phyloP scores from a whole-genome alignment of 2,888 invertebrate genomes.

The Prenolepis imparis region DNA sequence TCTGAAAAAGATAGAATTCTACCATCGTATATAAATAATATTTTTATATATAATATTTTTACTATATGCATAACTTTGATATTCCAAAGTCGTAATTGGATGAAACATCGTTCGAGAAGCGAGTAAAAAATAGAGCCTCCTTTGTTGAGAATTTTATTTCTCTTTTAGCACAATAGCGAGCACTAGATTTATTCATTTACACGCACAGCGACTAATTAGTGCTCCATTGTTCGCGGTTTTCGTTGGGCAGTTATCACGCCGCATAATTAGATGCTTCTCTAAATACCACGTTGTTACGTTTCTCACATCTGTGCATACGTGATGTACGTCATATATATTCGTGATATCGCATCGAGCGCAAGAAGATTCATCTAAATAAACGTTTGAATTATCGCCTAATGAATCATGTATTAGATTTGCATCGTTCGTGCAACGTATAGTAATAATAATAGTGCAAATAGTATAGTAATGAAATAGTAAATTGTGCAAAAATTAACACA shows the following conservation, averaged over 20 bases:
- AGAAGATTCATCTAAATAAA: constrained; percentile 40
- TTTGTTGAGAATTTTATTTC: constrained; percentile 39
- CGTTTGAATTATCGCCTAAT: constrained; percentile 31
- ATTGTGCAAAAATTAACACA: neutral
- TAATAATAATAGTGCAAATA: neutral
- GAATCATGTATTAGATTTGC: neutral
- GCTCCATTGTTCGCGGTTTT: constrained; percentile 63
- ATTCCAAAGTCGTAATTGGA: neutral
- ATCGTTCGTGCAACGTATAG: neutral
- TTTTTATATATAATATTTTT: neutral
- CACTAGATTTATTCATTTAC: constrained; percentile 32
- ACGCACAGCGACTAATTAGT: constrained; percentile 61
- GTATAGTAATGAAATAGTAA: neutral
- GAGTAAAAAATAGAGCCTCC: neutral
- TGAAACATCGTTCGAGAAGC: neutral
- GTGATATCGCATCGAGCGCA: constrained; percentile 35
- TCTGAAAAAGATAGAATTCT: neutral
- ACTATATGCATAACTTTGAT: neutral
- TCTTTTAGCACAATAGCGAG: neutral
- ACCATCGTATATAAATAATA: neutral
- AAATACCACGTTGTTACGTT: constrained; percentile 49
- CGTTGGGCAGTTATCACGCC: constrained; percentile 58
- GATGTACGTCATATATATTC: constrained; percentile 10
- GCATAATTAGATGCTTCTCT: constrained; percentile 64
- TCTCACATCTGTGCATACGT: neutral